A percentile compares a stretch with the other conserved stretches of the same genome.
Conservation (phyloP, 2,113 vertebrate genomes). For the Eptesicus fuscus region DNA sequence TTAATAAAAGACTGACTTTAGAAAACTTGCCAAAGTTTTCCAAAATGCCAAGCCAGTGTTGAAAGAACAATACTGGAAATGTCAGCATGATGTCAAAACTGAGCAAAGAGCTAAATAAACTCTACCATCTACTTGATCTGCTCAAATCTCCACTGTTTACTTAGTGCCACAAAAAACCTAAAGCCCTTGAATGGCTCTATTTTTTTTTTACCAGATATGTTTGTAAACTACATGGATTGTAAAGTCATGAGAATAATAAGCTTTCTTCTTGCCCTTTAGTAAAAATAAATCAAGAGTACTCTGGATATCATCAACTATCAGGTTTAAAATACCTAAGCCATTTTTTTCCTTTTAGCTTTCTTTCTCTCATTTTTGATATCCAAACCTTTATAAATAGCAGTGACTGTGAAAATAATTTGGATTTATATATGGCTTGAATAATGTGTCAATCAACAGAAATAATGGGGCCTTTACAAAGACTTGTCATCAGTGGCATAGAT, state of each 20-base stretch:
- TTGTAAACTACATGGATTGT: neutral
- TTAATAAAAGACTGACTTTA: neutral
- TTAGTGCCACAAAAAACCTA: neutral
- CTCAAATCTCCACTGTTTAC: neutral
- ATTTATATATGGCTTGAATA: slow-evolving; percentile 8
- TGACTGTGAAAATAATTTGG: slow-evolving; percentile 15
- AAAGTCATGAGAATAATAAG: neutral
- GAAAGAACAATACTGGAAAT: neutral
- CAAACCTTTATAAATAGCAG: neutral
- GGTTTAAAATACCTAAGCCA: neutral
- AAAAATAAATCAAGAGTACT: slow-evolving; percentile 22
- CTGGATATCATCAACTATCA: neutral
- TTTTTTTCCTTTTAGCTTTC: neutral
- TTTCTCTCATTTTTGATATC: neutral
- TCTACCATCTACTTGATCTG: neutral
- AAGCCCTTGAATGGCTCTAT: neutral
- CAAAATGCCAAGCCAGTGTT: neutral
- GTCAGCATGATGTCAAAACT: neutral
- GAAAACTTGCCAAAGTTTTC: neutral
- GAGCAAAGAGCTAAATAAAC: neutral
- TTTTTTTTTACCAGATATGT: neutral
- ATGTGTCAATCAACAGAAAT: neutral
- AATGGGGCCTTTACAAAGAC: neutral
- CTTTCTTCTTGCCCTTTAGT: neutral
- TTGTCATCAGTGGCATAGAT: neutral